These are phyloP conservation scores for Dolichomitus sp. DNA, from an alignment of 2,888 invertebrate species.

Conservation along the genomic window DNA sequence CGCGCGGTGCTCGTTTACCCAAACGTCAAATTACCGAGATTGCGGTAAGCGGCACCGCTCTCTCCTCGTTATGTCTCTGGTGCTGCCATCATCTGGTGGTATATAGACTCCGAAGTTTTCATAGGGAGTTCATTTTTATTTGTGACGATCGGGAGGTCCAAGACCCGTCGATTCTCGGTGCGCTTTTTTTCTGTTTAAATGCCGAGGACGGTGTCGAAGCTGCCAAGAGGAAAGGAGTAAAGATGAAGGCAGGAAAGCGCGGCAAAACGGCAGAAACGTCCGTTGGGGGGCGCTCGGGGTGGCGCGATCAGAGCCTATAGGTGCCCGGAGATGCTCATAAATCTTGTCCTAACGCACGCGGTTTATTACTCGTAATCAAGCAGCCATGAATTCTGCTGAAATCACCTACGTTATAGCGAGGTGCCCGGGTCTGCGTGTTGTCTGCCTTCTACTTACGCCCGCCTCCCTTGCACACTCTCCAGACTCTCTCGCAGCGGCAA, in stretches of 20 bases:
- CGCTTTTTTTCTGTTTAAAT: slow-evolving; percentile 5
- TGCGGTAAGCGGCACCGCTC: slow-evolving; percentile 39
- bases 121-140: slow-evolving; percentile 43
- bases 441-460: slow-evolving; percentile 79
- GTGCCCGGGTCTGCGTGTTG: slow-evolving; percentile 45
- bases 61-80: slow-evolving; percentile 49
- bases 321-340: slow-evolving; percentile 83
- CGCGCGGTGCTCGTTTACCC: slow-evolving; percentile 55
- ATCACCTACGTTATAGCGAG: slow-evolving; percentile 82
- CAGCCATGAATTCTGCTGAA: slow-evolving; percentile 85
- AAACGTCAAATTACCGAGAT: slow-evolving; percentile 62
- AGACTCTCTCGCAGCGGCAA: slow-evolving; percentile 34
- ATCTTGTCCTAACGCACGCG: slow-evolving; percentile 85
- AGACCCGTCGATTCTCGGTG: slow-evolving; percentile 32
- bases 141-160: slow-evolving; percentile 21
- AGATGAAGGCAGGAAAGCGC: slow-evolving; percentile 41
- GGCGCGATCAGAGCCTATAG: slow-evolving; percentile 81
- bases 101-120: slow-evolving; percentile 7
- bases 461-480: slow-evolving; percentile 74
- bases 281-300: slow-evolving; percentile 74
- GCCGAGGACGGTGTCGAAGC: slow-evolving; percentile 46
- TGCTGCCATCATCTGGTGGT: not conserved
- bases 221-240: slow-evolving; percentile 32
- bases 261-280: slow-evolving; percentile 56
- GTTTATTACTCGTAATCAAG: slow-evolving; percentile 86